phyloP scores from a whole-genome alignment of 2,797 vertebrate species.

The Nannoperca australis region DNA sequence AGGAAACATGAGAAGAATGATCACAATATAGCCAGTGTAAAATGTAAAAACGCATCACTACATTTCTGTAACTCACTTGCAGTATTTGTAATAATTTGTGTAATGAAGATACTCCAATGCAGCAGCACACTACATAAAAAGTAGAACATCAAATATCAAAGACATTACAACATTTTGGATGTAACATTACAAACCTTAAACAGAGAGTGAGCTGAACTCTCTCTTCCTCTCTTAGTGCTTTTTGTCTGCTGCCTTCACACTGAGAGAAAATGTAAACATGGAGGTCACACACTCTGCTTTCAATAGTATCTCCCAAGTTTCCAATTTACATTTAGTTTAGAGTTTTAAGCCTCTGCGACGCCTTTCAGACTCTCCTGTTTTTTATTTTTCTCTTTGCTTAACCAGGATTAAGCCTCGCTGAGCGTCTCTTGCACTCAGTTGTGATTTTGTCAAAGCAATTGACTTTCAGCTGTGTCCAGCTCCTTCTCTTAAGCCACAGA shows the following conservation, averaged over 20 bases:
- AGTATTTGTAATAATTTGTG: background rate
- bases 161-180: constrained; percentile 2
- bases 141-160: background rate
- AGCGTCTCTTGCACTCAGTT: constrained; percentile 54
- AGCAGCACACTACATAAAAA: background rate
- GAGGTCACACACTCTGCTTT: constrained; percentile 55
- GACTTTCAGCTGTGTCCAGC: constrained; percentile 65
- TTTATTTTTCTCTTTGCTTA: constrained; percentile 41
- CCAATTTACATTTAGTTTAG: constrained; percentile 61
- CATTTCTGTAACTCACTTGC: background rate
- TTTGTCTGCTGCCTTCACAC: constrained; percentile 17
- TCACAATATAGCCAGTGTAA: background rate
- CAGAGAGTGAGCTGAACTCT: background rate
- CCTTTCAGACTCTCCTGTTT: constrained; percentile 32
- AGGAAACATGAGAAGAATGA: background rate
- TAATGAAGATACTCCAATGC: background rate
- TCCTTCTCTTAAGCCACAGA: constrained; percentile 67
- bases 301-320: constrained; percentile 50
- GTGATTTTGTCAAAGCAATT: constrained; percentile 72
- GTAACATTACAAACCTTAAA: constrained; percentile 28
- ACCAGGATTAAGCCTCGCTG: constrained; percentile 64
- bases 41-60: background rate
- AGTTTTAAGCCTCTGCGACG: constrained; percentile 56
- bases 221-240: background rate
- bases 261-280: constrained; percentile 45